Evolutionary conservation across 1,140 invertebrate species (phyloP), one percentile per base, ranked within the genome.

Genomic region (Glossosoma conforme): DNA sequence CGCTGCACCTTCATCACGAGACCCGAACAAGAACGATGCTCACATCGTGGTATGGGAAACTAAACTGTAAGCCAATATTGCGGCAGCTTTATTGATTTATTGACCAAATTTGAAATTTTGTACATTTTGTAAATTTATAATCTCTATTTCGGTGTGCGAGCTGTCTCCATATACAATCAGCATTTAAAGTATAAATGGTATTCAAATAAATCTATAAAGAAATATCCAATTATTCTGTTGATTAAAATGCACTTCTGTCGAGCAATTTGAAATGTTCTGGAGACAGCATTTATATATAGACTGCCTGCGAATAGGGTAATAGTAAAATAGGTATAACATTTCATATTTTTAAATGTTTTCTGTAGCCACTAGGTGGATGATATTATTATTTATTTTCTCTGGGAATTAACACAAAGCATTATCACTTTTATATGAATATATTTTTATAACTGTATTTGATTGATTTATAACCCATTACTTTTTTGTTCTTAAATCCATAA

Each of bases 31-130:
- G 59, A 85, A 80, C 58, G 88, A 92, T 74, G 88, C 89, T 10
- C 87, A 92, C 70, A 84, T 92, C 57, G 84, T 93, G 24, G 77
- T 93, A 9, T 93, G 89, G 89, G 91, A 93, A 72, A 88, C 90
- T 78, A 91, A 92, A 63, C 81, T 92, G 78, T 92, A 74, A 77
- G 47, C 25, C 40, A 3, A 30, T 32, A 24, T 14, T 5, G 6
- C 20, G 24, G n/a, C 8, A 20, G 3, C 10, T 47, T 47, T 35
- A 28, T 47, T 11, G 35, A 21, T 43, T 43, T 20, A 22, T 25
- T 43, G 20, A 21, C 24, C 24, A 45, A 33, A 38, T 50, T 6
- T 21, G n/a, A 42, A 14, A 19, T 47, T 47, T 47, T 54, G 46
- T 54, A 54, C 36, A 49, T 54, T 53, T 51, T 46, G 44, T 46